Evolutionary conservation across 1,140 invertebrate genomes (phyloP), one percentile per base, ranked within the genome.

Genomic region (Penaeus indicus): DNA sequence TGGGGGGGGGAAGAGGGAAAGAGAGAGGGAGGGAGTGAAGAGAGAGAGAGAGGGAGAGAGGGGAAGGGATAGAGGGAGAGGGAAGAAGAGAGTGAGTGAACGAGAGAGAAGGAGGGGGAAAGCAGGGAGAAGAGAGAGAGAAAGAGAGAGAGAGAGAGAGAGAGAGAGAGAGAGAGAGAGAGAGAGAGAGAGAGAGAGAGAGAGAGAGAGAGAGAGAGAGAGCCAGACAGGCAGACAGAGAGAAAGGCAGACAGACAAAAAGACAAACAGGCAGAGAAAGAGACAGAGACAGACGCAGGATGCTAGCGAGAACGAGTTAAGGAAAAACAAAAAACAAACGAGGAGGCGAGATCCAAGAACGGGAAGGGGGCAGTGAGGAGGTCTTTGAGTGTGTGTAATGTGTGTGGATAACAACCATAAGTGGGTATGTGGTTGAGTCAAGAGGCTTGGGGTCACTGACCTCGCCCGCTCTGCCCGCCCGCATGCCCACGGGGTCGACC

Each of bases 41-140:
- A 84, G 67, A 69, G 21, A 84, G 32, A 72, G 83, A 72, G 38
- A 72, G 42, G 75, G 47, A 85, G 25, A 60, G 67, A 60, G 67
- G 25, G 38, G 54, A n/a, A 85, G 54, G 69, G 19, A 85, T 32
- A 84, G 18, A 72, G 63, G 69, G 8, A 60, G 64, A 72, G 7
- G 25, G 64, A 72, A n/a, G 60, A 25, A 75, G 38, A 60, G 67
- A 75, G n/a, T 32, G 80, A 82, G n/a, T 38, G 25, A 82, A 0
- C 25, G 60, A 62, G 5, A 82, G 25, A 27, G 8, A 61, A 22
- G 63, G 8, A 25, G 16, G 11, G n/a, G 60, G 5, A 82, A 8
- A 19, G n/a, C 4, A 78, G 75, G 38, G 7, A 78, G 32, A 42
- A 78, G 38, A 13, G 25, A 38, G 25, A 38, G 47, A 47, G 47